Conservation (phyloP, 2,888 invertebrate genomes). For the Polymixis lichenea region DNA sequence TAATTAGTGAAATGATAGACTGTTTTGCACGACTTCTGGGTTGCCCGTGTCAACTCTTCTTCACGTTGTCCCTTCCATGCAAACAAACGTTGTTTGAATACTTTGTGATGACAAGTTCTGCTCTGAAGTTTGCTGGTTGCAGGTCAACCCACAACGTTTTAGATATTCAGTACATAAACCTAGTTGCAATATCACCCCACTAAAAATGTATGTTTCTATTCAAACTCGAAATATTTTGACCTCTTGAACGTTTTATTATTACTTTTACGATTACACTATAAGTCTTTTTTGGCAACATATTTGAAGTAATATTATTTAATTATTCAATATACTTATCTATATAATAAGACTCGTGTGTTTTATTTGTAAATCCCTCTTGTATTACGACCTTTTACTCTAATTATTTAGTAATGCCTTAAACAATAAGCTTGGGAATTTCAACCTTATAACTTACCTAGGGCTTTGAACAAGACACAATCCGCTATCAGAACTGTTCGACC, state of each 20-base stretch:
- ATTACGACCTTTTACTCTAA: neutral
- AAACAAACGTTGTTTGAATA: slow-evolving; percentile 70
- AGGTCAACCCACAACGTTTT: slow-evolving; percentile 71
- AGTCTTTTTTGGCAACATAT: slow-evolving; percentile 90
- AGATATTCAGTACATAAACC: slow-evolving; percentile 74
- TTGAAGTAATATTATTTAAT: slow-evolving; percentile 91
- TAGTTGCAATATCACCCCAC: slow-evolving; percentile 78
- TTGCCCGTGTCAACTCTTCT: slow-evolving; percentile 73
- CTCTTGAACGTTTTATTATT: slow-evolving; percentile 88
- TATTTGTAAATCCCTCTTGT: slow-evolving; percentile 69
- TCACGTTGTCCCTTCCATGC: slow-evolving; percentile 76
- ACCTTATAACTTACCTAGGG: neutral
- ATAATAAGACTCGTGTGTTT: slow-evolving; percentile 86
- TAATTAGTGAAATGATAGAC: slow-evolving; percentile 88
- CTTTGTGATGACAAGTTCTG: slow-evolving; percentile 85
- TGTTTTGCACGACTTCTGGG: slow-evolving; percentile 88
- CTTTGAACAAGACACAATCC: slow-evolving; percentile 14
- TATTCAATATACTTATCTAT: slow-evolving; percentile 91
- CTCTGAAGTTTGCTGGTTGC: slow-evolving; percentile 69
- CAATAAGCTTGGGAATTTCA: neutral
- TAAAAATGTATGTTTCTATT: slow-evolving; percentile 82
- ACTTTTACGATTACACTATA: slow-evolving; percentile 89
- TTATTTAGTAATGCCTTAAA: neutral
- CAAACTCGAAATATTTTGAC: slow-evolving; percentile 87
- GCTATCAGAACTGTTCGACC: slow-evolving; percentile 52